Conservation (phyloP, 2,113 vertebrate species). For the Shinisaurus crocodilurus region DNA sequence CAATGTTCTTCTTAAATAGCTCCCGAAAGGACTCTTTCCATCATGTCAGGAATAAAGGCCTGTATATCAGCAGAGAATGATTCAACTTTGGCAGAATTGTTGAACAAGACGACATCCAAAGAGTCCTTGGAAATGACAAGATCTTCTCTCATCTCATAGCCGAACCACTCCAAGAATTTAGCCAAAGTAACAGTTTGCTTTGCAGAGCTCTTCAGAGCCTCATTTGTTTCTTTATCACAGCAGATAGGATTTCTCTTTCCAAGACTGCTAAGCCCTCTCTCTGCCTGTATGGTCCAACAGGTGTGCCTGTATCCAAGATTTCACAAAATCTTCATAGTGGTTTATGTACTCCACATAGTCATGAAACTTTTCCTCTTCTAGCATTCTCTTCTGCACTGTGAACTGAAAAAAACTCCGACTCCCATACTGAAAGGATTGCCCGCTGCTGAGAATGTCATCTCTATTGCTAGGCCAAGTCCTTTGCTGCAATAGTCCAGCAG, state of each 20-base stretch:
- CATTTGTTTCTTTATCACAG: slow-evolving; percentile 19
- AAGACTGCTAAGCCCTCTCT: slow-evolving; percentile 5
- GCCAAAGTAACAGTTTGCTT: neutral
- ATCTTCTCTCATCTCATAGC: slow-evolving; percentile 27
- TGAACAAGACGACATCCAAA: slow-evolving; percentile 28
- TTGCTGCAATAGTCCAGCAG: slow-evolving; percentile 9
- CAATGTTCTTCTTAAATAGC: neutral
- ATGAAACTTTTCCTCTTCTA: slow-evolving; percentile 26
- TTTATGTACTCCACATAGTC: slow-evolving; percentile 15
- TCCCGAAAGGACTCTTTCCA: slow-evolving; percentile 3
- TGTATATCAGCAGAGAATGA: slow-evolving; percentile 27
- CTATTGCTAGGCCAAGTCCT: slow-evolving; percentile 46
- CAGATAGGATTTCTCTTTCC: slow-evolving; percentile 6
- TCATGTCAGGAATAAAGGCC: neutral
- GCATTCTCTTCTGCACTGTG: slow-evolving; percentile 24
- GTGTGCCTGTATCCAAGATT: slow-evolving; percentile 49
- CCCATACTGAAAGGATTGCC: slow-evolving; percentile 11
- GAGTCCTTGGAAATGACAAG: slow-evolving; percentile 32
- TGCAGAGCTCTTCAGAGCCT: neutral
- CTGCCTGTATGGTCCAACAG: slow-evolving; percentile 26
- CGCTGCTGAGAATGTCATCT: slow-evolving; percentile 29
- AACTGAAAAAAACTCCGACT: slow-evolving; percentile 39
- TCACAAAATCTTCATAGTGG: slow-evolving; percentile 36
- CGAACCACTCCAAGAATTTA: slow-evolving; percentile 30
- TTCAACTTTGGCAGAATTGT: neutral